Base-by-base conservation (phyloP, 2,797 vertebrate species). In the Acridotheres tristis region DNA sequence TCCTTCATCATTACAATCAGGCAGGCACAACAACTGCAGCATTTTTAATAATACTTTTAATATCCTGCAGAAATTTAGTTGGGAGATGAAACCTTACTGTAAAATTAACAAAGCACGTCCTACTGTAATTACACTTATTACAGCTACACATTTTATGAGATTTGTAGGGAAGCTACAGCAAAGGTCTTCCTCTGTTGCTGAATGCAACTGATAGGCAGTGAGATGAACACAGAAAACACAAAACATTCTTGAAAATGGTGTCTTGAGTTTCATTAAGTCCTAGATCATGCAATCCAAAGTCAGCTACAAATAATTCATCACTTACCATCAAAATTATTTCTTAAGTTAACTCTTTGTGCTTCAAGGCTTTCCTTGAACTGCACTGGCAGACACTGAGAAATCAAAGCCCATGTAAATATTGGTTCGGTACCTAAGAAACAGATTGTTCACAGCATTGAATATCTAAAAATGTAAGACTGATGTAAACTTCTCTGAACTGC, bases 41-140 rank as follows among this genome's bases (percentile, higher is more conserved):
- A 87, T 93, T 94, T 97, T 94, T 82, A 96, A 94, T 95, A 90
- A 76, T 80, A 90, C 47, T 91, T 96, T 96, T 95, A 94, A 95
- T 94, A 96, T 72, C 76, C 81, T 96, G 74, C 77, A 95, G 62
- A 97, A 97, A 94, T 38, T 85, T 94, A 93, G 19, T 18, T 92
- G 54, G 40, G 58, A 94, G 73, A 94, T 40, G 86, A 75, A 88
- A 91, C 42, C 42, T 85, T 53, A 51, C 48, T 15, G 2, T 69
- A 79, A 84, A 93, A 96, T 93, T 83, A 96, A 91, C 69, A 92
- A 96, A 96, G 62, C 30, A 89, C 5, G 17, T 61, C 63, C 72
- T 79, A 40, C 42, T 12, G 23, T 88, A 93, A 84, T 62, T 53
- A 67, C 83, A 84, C 88, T 84, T 90, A 74, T 85, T 66, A 80